Conservation (phyloP, 2,888 invertebrate species). For the Tetramorium bicarinatum region DNA sequence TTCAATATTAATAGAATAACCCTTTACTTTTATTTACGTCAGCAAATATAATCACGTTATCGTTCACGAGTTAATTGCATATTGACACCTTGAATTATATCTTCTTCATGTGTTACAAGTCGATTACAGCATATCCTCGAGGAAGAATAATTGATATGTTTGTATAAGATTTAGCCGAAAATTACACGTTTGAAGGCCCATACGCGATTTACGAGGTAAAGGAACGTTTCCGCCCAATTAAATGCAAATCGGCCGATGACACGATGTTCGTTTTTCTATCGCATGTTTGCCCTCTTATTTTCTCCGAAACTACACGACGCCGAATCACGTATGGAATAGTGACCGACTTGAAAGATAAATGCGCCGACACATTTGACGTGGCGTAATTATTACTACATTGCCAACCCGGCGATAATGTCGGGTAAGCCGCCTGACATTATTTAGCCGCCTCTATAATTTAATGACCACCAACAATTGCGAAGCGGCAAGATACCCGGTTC, state of each 20-base stretch:
- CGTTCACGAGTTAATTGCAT: neutral
- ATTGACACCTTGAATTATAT: constrained; percentile 19
- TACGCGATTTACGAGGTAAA: constrained; percentile 37
- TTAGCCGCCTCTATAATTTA: constrained; percentile 41
- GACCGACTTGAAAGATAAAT: constrained; percentile 24
- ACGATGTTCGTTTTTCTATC: neutral
- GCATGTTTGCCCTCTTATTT: constrained; percentile 35
- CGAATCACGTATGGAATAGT: constrained; percentile 30
- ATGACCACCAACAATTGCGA: constrained; percentile 34
- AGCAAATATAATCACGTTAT: neutral
- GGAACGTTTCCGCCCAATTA: constrained; percentile 63
- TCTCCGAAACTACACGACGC: constrained; percentile 29
- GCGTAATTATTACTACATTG: constrained; percentile 66
- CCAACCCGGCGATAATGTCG: constrained; percentile 46
- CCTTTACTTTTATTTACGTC: neutral
- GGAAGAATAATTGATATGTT: constrained; percentile 36
- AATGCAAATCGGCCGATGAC: constrained; percentile 50
- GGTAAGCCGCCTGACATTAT: constrained; percentile 24
- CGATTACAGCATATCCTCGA: neutral
- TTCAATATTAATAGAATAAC: neutral
- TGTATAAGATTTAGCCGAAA: constrained; percentile 32
- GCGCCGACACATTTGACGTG: constrained; percentile 47
- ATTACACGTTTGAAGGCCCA: constrained; percentile 38
- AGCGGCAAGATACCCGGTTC: constrained; percentile 28
- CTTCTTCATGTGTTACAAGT: neutral